These are phyloP conservation scores for Monopterus albus DNA, from an alignment of 2,113 vertebrate genomes.

Conservation along the genomic window DNA sequence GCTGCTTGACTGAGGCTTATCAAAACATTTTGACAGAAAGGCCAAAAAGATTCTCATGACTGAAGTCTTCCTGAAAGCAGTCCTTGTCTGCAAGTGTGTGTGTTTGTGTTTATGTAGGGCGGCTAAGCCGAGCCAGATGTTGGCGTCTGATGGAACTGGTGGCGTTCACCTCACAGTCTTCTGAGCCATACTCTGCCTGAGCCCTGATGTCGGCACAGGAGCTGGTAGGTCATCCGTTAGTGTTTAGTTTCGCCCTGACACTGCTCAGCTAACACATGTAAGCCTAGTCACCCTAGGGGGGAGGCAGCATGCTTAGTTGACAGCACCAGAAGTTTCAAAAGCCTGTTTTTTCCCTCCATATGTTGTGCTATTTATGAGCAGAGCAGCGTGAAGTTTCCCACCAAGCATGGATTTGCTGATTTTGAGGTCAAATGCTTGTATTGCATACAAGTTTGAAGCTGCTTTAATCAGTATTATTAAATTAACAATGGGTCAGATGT, in stretches of 20 bases:
- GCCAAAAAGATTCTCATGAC: constrained; percentile 41
- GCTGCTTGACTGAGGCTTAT: constrained; percentile 22
- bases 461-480: not conserved
- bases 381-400: not conserved
- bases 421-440: not conserved
- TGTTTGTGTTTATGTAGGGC: constrained; percentile 10
- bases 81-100: not conserved
- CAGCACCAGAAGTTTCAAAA: not conserved
- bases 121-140: constrained; percentile 75
- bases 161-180: constrained; percentile 40
- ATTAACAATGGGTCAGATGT: not conserved
- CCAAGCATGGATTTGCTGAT: not conserved
- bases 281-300: constrained; percentile 4
- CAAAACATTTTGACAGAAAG: constrained; percentile 43
- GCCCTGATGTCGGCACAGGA: constrained; percentile 44
- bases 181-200: constrained; percentile 19
- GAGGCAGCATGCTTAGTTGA: constrained; percentile 14
- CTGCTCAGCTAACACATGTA: constrained; percentile 28
- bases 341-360: not conserved
- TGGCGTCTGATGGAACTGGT: constrained; percentile 26
- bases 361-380: constrained; percentile 15
- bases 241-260: constrained; percentile 49
- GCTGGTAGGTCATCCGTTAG: constrained; percentile 47
- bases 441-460: not conserved
- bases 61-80: constrained; percentile 32